Evolutionary conservation across 2,113 vertebrate species (phyloP).

Genomic region (Dipodomys ordii): DNA sequence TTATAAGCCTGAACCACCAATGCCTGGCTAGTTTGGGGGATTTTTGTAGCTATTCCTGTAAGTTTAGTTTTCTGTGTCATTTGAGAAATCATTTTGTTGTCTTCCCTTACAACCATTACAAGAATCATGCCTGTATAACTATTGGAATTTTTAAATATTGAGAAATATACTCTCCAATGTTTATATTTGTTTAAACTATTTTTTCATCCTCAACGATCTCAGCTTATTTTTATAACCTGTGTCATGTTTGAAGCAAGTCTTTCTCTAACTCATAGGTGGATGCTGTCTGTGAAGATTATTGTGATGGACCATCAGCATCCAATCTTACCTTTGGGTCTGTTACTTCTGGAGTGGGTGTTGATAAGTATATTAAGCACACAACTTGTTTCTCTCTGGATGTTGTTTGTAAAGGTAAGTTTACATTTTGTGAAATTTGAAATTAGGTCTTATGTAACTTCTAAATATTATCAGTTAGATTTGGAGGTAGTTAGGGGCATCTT

Average conservation of each 20-base stretch:
- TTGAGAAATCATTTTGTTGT: not conserved
- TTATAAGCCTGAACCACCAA: too few species aligned
- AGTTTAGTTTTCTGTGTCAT: not conserved
- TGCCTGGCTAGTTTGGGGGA: too few species aligned
- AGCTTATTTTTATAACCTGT: not conserved
- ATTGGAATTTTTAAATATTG: not conserved
- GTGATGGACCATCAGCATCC: constrained; percentile 77
- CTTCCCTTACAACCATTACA: not conserved
- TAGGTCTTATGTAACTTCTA: not conserved
- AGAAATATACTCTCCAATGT: not conserved
- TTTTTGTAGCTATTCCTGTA: not conserved
- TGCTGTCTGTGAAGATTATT: constrained; percentile 21
- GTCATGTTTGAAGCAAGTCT: not conserved
- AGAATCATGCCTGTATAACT: too few species aligned
- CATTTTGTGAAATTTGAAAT: not conserved
- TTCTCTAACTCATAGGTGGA: constrained; percentile 86
- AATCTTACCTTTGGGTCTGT: constrained; percentile 87
- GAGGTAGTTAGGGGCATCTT: not conserved
- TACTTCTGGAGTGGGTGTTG: constrained; percentile 85
- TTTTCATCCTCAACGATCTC: constrained; percentile 1
- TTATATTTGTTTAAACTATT: not conserved
- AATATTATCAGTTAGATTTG: not conserved
- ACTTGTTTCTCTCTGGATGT: constrained; percentile 88
- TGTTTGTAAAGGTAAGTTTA: constrained; percentile 90
- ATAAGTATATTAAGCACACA: constrained; percentile 90